Evolutionary conservation across 2,113 vertebrate genomes (phyloP).

Genomic region (Dromiciops gliroides): DNA sequence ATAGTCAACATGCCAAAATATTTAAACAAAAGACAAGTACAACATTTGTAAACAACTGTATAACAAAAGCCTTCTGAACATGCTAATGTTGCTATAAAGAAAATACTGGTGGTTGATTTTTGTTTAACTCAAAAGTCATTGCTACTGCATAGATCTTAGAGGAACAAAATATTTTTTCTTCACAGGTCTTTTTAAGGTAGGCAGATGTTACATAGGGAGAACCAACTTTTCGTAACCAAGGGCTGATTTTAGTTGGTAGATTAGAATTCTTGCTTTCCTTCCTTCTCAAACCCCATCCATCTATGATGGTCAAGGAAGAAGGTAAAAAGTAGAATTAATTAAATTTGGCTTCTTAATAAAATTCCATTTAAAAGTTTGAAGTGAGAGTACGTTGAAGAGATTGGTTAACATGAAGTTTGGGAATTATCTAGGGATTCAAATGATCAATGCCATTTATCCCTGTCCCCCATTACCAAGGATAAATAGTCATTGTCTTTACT

Average conservation of each 20-base stretch:
- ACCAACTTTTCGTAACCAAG: slow-evolving; percentile 5
- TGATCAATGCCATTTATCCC: slow-evolving; percentile 34
- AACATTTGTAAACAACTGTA: slow-evolving; percentile 78
- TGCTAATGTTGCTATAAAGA: slow-evolving; percentile 46
- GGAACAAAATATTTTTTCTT: slow-evolving; percentile 61
- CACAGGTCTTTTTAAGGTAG: slow-evolving; percentile 26
- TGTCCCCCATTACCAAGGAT: slow-evolving; percentile 6
- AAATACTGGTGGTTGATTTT: slow-evolving; percentile 67
- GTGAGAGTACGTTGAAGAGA: background rate
- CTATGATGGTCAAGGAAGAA: slow-evolving; percentile 15
- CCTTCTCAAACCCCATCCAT: background rate
- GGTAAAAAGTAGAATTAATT: slow-evolving; percentile 6
- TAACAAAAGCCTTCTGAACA: slow-evolving; percentile 71
- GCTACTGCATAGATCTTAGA: slow-evolving; percentile 29
- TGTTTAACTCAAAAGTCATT: slow-evolving; percentile 50
- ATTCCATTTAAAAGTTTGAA: slow-evolving; percentile 28
- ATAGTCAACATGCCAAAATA: slow-evolving; percentile 62
- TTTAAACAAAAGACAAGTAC: slow-evolving; percentile 67
- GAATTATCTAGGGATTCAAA: slow-evolving; percentile 30
- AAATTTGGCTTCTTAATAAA: slow-evolving; percentile 35
- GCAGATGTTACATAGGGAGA: slow-evolving; percentile 22
- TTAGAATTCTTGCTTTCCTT: slow-evolving; percentile 15
- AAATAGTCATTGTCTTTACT: slow-evolving; percentile 20
- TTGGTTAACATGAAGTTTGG: background rate
- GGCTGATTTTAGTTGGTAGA: slow-evolving; percentile 2